Conservation (phyloP, 1,140 invertebrate species). For the Apis cerana region DNA sequence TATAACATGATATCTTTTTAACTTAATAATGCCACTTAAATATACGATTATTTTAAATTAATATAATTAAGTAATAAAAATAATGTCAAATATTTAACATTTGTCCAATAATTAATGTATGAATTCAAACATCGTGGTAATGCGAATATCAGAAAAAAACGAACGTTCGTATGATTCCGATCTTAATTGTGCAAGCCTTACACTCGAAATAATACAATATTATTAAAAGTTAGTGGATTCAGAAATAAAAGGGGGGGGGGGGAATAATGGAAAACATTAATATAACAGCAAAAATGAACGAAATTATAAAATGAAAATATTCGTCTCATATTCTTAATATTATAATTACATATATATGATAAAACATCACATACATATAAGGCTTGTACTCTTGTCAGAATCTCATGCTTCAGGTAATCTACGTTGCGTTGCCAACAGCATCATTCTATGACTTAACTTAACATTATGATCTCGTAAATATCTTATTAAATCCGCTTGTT, state of each 20-base stretch:
- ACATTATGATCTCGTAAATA: conserved; percentile 81
- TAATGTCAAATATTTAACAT: background rate
- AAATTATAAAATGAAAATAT: background rate
- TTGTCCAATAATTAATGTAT: background rate
- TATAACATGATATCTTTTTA: background rate
- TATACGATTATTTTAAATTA: background rate
- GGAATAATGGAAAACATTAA: background rate
- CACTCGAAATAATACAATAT: background rate
- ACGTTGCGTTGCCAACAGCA: conserved; percentile 73
- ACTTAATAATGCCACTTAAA: background rate
- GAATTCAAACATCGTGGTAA: no score
- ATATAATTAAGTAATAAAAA: no score
- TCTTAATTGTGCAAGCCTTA: background rate
- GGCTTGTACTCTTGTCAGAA: background rate
- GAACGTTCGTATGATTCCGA: background rate
- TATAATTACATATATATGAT: background rate
- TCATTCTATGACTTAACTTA: conserved; percentile 78
- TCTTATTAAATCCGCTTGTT: conserved; percentile 83
- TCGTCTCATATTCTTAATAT: background rate
- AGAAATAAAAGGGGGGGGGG: background rate
- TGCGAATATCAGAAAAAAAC: no score
- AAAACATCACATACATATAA: background rate
- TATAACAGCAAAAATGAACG: background rate
- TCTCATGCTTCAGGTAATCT: conserved; percentile 39
- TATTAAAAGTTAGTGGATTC: background rate